phyloP scores from a whole-genome alignment of 2,797 vertebrate genomes.

The Gallinago nigripennis region DNA sequence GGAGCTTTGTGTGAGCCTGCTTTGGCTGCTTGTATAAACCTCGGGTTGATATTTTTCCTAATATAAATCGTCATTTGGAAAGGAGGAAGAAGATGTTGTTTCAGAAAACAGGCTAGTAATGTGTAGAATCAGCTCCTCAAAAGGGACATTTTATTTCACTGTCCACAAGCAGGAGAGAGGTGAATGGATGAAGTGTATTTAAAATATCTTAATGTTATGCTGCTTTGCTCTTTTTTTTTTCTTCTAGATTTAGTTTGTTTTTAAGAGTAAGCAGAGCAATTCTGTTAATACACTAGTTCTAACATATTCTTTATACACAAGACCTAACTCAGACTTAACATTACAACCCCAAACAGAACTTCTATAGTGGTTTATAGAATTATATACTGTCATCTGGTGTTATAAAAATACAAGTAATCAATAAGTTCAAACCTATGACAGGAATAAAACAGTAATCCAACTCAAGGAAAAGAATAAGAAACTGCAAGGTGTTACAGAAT shows the following conservation, averaged over 20 bases:
- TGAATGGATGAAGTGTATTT: not conserved
- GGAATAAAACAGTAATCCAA: not conserved
- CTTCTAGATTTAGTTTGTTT: not conserved
- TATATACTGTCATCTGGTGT: not conserved
- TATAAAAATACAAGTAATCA: not conserved
- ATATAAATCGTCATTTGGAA: not conserved
- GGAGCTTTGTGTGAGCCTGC: not conserved
- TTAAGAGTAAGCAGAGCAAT: not conserved
- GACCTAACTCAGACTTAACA: not conserved
- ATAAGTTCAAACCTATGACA: not conserved
- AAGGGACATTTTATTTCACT: not conserved
- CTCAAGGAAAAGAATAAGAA: not conserved
- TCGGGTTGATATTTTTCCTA: not conserved
- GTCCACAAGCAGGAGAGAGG: not conserved
- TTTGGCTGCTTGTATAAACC: not conserved
- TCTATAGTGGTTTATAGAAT: not conserved
- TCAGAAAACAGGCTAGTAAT: not conserved
- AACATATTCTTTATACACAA: not conserved
- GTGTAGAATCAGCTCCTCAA: not conserved
- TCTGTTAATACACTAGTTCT: not conserved
- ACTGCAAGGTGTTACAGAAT: not conserved
- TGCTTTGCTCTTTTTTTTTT: not conserved
- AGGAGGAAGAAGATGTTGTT: not conserved
- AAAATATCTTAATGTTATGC: not conserved
- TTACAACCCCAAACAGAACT: not conserved